Evolutionary conservation across 2,797 vertebrate species (phyloP).

Genomic region (Euphonia xanthogaster): DNA sequence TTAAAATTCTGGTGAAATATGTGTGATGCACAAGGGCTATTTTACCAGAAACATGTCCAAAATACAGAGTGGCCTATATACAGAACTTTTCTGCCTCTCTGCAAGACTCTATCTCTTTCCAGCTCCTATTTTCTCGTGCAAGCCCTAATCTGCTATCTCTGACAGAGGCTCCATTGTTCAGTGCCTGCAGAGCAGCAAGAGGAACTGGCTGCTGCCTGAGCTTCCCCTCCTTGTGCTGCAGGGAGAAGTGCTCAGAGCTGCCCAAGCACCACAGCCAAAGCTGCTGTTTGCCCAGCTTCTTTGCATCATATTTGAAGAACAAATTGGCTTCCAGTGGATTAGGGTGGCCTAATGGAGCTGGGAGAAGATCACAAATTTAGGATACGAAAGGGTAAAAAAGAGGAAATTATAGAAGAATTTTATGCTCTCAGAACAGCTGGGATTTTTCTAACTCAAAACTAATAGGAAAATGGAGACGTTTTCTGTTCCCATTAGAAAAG

Average conservation of each 20-base stretch:
- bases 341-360: background rate
- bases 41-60: background rate
- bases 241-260: background rate
- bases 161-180: background rate
- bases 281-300: background rate
- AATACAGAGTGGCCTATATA: background rate
- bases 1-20: background rate
- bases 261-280: background rate
- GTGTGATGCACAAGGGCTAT: background rate
- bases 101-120: background rate
- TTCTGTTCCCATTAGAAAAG: background rate
- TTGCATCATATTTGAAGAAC: fast-evolving
- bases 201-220: background rate
- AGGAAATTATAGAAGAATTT: background rate
- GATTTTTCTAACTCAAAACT: background rate
- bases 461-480: background rate
- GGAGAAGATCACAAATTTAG: background rate
- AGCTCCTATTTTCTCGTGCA: background rate
- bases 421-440: background rate
- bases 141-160: background rate
- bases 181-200: background rate
- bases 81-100: background rate
- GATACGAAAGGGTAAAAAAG: background rate
- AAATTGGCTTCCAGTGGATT: background rate
- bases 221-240: background rate